Evolutionary conservation across 2,797 vertebrate genomes (phyloP).

Genomic region (Muraenolepis orangiensis): DNA sequence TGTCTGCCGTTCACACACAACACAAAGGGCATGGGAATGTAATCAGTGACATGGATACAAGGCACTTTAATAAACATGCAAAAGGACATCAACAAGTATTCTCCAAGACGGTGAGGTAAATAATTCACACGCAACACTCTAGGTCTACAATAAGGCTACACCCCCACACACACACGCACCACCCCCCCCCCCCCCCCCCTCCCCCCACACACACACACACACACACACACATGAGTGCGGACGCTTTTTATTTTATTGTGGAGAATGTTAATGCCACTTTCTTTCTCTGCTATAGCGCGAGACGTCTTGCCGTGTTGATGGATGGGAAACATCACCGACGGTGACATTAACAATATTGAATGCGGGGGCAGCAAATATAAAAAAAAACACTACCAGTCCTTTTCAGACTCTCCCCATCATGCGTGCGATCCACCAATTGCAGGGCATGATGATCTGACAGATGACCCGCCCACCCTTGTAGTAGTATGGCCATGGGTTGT

Average conservation of each 20-base stretch:
- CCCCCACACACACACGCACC: slow-evolving; percentile 20
- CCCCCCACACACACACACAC: too few relatives aligned
- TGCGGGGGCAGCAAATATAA: slow-evolving; percentile 5
- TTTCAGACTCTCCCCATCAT: slow-evolving; percentile 90
- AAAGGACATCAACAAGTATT: background rate
- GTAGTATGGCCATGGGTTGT: slow-evolving; percentile 92
- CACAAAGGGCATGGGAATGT: background rate
- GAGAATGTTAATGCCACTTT: too few relatives aligned
- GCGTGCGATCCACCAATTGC: slow-evolving; percentile 97
- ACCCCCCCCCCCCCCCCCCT: too few relatives aligned
- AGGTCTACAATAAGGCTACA: background rate
- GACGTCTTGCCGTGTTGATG: slow-evolving; percentile 41
- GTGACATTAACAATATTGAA: slow-evolving; percentile 27
- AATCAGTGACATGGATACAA: background rate
- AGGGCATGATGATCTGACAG: slow-evolving; percentile 95
- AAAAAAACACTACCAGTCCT: background rate
- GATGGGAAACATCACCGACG: slow-evolving; percentile 19
- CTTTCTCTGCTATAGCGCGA: slow-evolving; percentile 44
- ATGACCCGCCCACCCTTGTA: slow-evolving; percentile 92
- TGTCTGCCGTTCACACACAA: background rate
- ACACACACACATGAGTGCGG: too few relatives aligned
- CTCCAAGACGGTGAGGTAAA: background rate
- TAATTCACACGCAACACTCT: background rate
- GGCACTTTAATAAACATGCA: background rate
- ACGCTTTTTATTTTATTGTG: slow-evolving; percentile 29